These are phyloP conservation scores for Cisticola juncidis DNA, from an alignment of 2,113 vertebrate genomes.

Conservation along the genomic window DNA sequence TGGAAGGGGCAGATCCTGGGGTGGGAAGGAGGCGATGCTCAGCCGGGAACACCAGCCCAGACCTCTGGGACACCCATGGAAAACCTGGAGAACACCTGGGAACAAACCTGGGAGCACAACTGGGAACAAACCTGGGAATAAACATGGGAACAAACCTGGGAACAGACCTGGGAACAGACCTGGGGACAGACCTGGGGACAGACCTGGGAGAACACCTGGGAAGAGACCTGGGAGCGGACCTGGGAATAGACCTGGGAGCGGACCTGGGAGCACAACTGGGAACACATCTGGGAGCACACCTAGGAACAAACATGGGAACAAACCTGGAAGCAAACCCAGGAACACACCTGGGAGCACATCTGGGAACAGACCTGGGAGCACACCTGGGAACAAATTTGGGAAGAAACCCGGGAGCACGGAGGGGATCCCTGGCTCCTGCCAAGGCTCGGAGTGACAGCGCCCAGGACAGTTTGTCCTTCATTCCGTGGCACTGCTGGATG, in stretches of 20 bases:
- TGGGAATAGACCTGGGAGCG: not conserved
- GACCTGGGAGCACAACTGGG: not conserved
- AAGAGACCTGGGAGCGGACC: not conserved
- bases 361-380: too few relatives aligned
- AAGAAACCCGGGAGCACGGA: not conserved
- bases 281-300: too few relatives aligned
- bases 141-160: not conserved
- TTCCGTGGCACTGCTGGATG: not conserved
- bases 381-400: not conserved
- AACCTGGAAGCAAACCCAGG: too few relatives aligned
- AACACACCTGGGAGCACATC: too few relatives aligned
- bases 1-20: not conserved
- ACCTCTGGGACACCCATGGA: not conserved
- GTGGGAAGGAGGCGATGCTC: not conserved
- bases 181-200: not conserved
- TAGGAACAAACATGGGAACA: too few relatives aligned
- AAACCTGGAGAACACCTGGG: not conserved
- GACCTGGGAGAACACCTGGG: not conserved
- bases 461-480: not conserved
- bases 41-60: not conserved
- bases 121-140: not conserved
- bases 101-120: not conserved
- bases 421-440: not conserved
- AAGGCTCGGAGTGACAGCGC: not conserved
- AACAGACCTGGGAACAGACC: fast-evolving